Evolutionary conservation across 2,797 vertebrate genomes (phyloP), one percentile per base, ranked within the genome.

Genomic region (Myoxocephalus aenaeus): DNA sequence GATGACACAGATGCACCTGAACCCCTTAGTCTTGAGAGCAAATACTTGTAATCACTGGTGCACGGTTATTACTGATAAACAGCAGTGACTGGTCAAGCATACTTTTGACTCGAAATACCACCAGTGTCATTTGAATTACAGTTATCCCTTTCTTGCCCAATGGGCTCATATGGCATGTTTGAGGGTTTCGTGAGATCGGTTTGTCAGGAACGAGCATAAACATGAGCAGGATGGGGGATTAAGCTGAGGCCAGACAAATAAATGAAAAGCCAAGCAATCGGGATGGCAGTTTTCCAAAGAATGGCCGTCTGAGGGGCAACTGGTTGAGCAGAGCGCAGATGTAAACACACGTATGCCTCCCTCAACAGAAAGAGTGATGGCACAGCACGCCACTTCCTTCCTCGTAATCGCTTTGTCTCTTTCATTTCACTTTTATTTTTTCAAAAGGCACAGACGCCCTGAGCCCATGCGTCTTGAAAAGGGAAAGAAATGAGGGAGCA

Each of bases 381-480:
- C 70, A 68, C 65, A 63, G 82, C 70, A 78, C 27, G 72, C 20
- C 61, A 42, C 50, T 68, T 76, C 34, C 44, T n/a, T 32, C 48
- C 25, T 62, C 53, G 57, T 83, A 76, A 84, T 76, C 32, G 48
- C 63, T 69, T 42, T 64, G 61, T 73, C 62, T 69, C 42, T 59
- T 44, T 73, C 36, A 50, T 71, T 83, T 77, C 44, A 17, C 34
- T 77, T 77, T 32, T 54, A 29, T 65, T 66, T 73, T 79, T 25
- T 38, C 12, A 65, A 75, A 65, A 79, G 25, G 53, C 65, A 61
- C 44, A 79, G 40, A 77, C 62, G 74, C 73, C 53, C 57, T 54
- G 61, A 75, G 70, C 65, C 64, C 65, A 46, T 68, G 67, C 72
- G 29, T 77, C 48, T 76, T 69, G 70, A 82, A 82, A 79, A 80